Evolutionary conservation across 1,140 invertebrate genomes (phyloP), one percentile per base, ranked within the genome.

Genomic region (Pristionchus pacificus): DNA sequence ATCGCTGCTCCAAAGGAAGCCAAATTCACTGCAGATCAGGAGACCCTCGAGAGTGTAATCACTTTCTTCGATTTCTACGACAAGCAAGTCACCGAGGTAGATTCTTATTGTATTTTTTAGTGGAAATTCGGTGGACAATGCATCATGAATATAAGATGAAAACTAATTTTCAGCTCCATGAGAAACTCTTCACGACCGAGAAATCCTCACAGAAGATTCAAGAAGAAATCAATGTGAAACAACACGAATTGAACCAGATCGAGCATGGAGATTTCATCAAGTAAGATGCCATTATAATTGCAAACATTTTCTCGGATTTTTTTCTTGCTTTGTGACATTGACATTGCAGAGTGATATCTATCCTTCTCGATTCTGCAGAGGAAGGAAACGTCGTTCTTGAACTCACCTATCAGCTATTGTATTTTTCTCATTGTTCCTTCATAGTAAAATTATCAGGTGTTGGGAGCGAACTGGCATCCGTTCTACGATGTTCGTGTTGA

Each of bases 401-500:
- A 19, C 19, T 49, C 6, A 49, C 38, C 6, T 49, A 49, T 19
- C 38, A 49, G 38, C 14, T 38, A 31, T 15, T 64, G 58, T 59
- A 3, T 65, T 70, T 59, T 6, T 27, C 31, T 6, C 33, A 28
- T 57, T 28, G 24, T 27, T 57, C n/a, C 59, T 74, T 58, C 31
- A n/a, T n/a, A n/a, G n/a, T n/a, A n/a, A n/a, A n/a, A n/a, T n/a
- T 86, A 86, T 68, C 79, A 86, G 33, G 84, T 85, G 0, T 32
- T 25, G 10, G 66, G 77, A 59, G 84, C 84, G 14, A 71, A 67
- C 6, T 86, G 85, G 85, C 72, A 67, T 19, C 84, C 85, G 15
- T 78, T 74, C 19, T 86, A 86, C 74, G 85, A 86, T 71, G 79
- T 86, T 14, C 77, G 85, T 33, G 84, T 85, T 38, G 79, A 79